A percentile compares a stretch with the other conserved stretches of the same genome.
These are phyloP conservation scores for Lacerta agilis DNA, from an alignment of 2,797 vertebrate genomes.

Conservation along the genomic window DNA sequence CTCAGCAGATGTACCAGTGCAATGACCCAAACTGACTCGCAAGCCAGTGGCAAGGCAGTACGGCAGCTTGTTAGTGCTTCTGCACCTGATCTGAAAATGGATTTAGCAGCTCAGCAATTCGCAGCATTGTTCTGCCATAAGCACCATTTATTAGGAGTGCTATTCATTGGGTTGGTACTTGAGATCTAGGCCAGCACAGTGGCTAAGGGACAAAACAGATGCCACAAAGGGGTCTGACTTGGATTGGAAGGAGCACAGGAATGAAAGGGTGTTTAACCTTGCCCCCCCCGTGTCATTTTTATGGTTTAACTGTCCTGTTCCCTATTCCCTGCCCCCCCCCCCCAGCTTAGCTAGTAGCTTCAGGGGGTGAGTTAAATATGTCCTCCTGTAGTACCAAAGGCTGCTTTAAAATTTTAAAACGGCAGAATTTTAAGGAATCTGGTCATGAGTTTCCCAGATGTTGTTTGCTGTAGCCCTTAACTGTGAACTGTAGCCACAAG, in stretches of 20 bases:
- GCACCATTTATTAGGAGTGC: not conserved
- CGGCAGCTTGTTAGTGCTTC: not conserved
- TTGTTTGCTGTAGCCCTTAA: not conserved
- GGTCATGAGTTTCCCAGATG: not conserved
- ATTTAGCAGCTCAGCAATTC: not conserved
- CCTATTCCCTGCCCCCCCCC: too few relatives aligned
- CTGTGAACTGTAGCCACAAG: not conserved
- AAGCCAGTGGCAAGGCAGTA: not conserved
- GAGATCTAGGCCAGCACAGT: not conserved
- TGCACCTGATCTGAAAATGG: not conserved
- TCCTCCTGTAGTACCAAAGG: not conserved
- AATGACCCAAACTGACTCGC: not conserved
- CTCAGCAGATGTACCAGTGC: not conserved
- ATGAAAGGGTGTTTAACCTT: not conserved
- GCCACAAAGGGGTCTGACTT: not conserved
- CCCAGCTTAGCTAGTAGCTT: not conserved
- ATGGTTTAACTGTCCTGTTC: not conserved
- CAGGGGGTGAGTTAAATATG: not conserved
- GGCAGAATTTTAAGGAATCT: not conserved
- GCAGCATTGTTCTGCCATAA: not conserved
- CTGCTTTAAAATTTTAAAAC: not conserved
- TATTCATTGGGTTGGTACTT: not conserved
- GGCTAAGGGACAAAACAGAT: not conserved
- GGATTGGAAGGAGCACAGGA: not conserved
- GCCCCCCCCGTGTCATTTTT: not conserved